A percentile compares a stretch with the other conserved stretches of the same genome.
Evolutionary conservation across 2,888 invertebrate species (phyloP).

Genomic region (Choreutis nemorana): DNA sequence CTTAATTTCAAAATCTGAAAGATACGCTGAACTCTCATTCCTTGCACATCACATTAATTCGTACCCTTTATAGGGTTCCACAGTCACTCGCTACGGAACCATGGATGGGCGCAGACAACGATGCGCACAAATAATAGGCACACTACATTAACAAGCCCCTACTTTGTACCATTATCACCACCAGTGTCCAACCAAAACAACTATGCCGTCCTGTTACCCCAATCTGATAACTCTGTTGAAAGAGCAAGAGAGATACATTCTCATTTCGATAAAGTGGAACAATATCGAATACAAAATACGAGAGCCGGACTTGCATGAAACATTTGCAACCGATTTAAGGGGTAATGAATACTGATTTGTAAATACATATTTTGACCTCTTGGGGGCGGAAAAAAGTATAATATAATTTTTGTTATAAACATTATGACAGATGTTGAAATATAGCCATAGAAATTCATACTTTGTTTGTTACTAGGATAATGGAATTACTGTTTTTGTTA

Average conservation of each 20-base stretch:
- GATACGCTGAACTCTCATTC: slow-evolving; percentile 11
- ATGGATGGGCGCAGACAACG: slow-evolving; percentile 20
- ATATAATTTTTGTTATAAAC: too few species aligned
- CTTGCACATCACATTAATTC: slow-evolving; percentile 12
- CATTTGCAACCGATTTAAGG: slow-evolving; percentile 3
- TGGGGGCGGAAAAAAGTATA: too few species aligned
- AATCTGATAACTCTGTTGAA: too few species aligned
- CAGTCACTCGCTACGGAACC: slow-evolving; percentile 34
- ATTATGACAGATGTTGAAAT: too few species aligned
- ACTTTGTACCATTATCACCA: neutral
- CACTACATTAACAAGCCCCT: neutral
- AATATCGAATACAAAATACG: neutral
- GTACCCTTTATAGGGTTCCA: slow-evolving; percentile 49
- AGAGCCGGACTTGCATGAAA: slow-evolving; percentile 4
- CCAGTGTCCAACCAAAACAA: neutral
- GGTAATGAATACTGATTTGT: slow-evolving; percentile 1
- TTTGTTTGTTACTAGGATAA: too few species aligned
- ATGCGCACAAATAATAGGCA: slow-evolving; percentile 18
- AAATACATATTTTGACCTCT: too few species aligned
- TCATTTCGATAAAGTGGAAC: too few species aligned
- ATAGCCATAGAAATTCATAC: too few species aligned
- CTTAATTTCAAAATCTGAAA: too few species aligned
- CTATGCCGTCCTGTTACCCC: too few species aligned
- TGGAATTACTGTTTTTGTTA: too few species aligned
- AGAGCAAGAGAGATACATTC: too few species aligned